Conservation (phyloP, 2,113 vertebrate species). For the Andinoacara biseriatus region DNA sequence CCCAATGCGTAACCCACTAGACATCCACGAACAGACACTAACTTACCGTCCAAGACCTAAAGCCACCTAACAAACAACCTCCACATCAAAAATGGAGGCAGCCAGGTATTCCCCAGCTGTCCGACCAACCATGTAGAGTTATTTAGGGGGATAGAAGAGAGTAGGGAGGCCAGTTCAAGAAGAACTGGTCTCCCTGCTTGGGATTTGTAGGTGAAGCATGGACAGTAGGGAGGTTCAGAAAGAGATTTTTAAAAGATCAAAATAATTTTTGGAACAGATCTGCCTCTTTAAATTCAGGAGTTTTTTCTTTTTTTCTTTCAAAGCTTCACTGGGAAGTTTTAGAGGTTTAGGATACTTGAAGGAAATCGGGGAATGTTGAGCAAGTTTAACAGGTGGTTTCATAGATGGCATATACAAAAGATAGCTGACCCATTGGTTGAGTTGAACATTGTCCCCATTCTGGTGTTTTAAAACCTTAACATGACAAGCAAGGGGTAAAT, state of each 20-base stretch:
- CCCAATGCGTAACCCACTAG: neutral
- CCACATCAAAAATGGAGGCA: neutral
- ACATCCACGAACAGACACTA: neutral
- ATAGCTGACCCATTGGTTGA: neutral
- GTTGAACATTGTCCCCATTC: neutral
- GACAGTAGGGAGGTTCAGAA: neutral
- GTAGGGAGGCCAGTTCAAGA: neutral
- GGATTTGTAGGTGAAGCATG: neutral
- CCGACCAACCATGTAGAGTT: neutral
- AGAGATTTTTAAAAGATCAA: neutral
- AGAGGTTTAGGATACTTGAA: no score
- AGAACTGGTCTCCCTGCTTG: neutral
- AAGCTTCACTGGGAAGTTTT: neutral
- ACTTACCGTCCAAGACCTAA: neutral
- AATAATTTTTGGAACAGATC: no score
- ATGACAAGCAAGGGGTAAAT: neutral
- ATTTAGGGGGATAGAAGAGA: neutral
- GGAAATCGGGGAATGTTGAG: neutral
- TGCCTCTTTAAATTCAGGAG: neutral
- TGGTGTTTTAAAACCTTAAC: no score
- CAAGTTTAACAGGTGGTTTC: neutral
- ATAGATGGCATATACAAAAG: neutral
- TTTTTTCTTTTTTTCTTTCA: neutral
- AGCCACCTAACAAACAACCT: neutral
- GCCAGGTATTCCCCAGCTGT: neutral